These are phyloP conservation scores for Pterocles orientalis DNA, from an alignment of 2,113 vertebrate genomes.

Conservation along the genomic window DNA sequence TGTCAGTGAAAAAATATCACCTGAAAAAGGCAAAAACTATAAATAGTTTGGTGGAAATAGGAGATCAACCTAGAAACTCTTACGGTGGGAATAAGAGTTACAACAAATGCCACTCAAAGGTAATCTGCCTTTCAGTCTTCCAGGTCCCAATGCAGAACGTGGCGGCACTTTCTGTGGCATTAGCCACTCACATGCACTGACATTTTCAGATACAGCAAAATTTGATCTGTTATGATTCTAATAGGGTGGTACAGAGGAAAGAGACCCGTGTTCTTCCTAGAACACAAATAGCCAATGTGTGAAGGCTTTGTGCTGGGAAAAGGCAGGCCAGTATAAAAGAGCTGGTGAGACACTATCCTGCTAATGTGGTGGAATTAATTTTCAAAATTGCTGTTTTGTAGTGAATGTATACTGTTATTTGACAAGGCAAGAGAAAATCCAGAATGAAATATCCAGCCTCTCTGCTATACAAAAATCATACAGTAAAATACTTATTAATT, in stretches of 20 bases:
- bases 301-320: background rate
- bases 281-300: background rate
- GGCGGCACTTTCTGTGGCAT: background rate
- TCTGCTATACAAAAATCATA: constrained; percentile 30
- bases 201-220: constrained; percentile 37
- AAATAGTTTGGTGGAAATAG: constrained; percentile 3
- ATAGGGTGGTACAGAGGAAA: background rate
- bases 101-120: background rate
- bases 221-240: background rate
- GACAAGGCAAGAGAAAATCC: constrained; percentile 13
- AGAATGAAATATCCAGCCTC: background rate
- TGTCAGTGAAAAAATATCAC: constrained; percentile 3
- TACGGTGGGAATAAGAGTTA: background rate
- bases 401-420: constrained; percentile 5
- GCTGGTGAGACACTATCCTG: background rate
- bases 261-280: background rate
- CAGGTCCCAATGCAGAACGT: background rate
- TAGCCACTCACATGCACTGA: background rate
- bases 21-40: constrained; percentile 14
- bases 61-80: background rate
- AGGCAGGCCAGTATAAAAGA: background rate
- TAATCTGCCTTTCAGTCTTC: background rate
- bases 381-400: constrained; percentile 37
- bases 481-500: constrained; percentile 18
- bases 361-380: constrained; percentile 34